Conservation (phyloP, 2,797 vertebrate species). For the Labroides dimidiatus region DNA sequence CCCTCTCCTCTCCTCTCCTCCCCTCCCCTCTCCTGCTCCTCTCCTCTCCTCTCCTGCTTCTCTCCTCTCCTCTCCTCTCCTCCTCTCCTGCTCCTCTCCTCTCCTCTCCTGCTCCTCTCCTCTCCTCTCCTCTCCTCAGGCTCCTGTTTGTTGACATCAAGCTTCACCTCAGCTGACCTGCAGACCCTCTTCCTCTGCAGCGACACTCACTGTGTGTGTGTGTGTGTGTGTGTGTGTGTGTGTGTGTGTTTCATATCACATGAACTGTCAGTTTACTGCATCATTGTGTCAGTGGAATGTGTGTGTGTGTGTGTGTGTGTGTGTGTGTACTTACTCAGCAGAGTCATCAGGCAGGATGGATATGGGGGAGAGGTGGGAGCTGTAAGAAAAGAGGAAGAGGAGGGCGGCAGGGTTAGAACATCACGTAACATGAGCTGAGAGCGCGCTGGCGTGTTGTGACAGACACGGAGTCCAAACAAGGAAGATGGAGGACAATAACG, state of each 20-base stretch:
- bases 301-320: neutral
- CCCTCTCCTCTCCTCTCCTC: no score
- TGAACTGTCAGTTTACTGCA: neutral
- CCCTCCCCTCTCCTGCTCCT: no score
- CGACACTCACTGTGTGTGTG: no score
- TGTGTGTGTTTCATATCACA: neutral
- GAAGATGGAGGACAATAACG: slow-evolving; percentile 18
- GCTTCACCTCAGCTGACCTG: slow-evolving; percentile 1
- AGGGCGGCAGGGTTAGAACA: slow-evolving; percentile 68
- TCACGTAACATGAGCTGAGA: slow-evolving; percentile 50
- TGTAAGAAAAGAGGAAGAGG: slow-evolving; percentile 75
- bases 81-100: no score
- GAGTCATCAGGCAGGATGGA: slow-evolving; percentile 94
- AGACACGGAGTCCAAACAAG: slow-evolving; percentile 35
- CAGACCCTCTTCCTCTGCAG: neutral
- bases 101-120: no score
- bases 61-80: no score
- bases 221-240: no score
- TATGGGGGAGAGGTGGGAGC: slow-evolving; percentile 88
- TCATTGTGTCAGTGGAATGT: neutral
- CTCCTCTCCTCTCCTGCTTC: no score
- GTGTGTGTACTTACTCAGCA: slow-evolving; percentile 89
- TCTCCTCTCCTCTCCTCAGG: no score
- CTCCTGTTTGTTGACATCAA: no score
- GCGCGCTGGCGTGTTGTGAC: slow-evolving; percentile 6